A percentile compares a stretch with the other conserved stretches of the same genome.
phyloP scores from a whole-genome alignment of 2,888 invertebrate genomes.

The Eulithis prunata region DNA sequence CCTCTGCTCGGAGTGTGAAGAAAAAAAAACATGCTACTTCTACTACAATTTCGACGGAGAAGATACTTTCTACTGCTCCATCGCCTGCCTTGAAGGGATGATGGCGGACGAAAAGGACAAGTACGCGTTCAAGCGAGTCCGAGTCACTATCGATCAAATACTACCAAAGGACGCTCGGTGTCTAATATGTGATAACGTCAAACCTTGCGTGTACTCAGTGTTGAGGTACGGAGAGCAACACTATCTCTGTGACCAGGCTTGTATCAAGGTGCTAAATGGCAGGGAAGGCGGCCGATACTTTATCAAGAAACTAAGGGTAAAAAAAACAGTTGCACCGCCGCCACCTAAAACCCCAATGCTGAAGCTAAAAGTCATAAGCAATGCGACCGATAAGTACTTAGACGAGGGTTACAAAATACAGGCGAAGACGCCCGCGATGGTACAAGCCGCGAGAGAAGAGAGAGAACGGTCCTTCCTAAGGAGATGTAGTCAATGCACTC shows the following conservation, averaged over 20 bases:
- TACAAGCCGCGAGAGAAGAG: slow-evolving; percentile 83
- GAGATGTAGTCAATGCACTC: slow-evolving; percentile 83
- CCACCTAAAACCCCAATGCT: slow-evolving; percentile 63
- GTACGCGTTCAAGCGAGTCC: slow-evolving; percentile 80
- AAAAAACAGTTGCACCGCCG: slow-evolving; percentile 23
- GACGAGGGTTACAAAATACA: slow-evolving; percentile 83
- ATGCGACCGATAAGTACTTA: slow-evolving; percentile 81
- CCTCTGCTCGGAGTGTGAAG: slow-evolving; percentile 75
- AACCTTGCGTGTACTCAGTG: slow-evolving; percentile 76
- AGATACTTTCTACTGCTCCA: slow-evolving; percentile 81
- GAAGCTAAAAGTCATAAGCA: slow-evolving; percentile 79
- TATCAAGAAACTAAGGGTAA: slow-evolving; percentile 55
- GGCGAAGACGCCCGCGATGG: slow-evolving; percentile 84
- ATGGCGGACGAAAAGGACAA: slow-evolving; percentile 82
- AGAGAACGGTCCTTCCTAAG: slow-evolving; percentile 84
- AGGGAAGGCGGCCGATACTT: slow-evolving; percentile 70
- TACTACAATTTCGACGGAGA: slow-evolving; percentile 76
- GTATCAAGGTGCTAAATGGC: slow-evolving; percentile 80
- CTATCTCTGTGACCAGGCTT: slow-evolving; percentile 83
- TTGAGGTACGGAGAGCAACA: slow-evolving; percentile 77
- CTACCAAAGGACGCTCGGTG: slow-evolving; percentile 61
- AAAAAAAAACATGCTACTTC: slow-evolving; percentile 72
- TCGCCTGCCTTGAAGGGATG: slow-evolving; percentile 80
- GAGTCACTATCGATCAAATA: slow-evolving; percentile 77
- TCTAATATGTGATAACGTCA: slow-evolving; percentile 77